A percentile compares a stretch with the other conserved stretches of the same genome.
phyloP scores from a whole-genome alignment of 2,888 invertebrate genomes.

The Heliothis peltigera region DNA sequence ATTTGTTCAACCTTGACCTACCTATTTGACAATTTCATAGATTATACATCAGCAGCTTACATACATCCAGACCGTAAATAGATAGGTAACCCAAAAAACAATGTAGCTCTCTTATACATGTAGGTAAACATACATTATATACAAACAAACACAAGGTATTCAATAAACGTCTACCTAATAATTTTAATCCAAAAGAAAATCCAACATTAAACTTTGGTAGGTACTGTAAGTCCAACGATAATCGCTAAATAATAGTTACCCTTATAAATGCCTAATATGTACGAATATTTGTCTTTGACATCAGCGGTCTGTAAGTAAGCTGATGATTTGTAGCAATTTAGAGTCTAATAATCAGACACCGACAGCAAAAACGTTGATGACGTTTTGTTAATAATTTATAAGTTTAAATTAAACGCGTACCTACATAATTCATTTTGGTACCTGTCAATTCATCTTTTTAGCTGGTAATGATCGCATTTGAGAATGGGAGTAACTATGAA shows the following conservation, averaged over 20 bases:
- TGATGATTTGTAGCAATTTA: conserved; percentile 42
- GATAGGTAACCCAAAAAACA: no score
- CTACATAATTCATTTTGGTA: conserved; percentile 22
- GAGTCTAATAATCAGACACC: conserved; percentile 27
- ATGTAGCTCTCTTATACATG: no score
- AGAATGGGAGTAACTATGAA: conserved; percentile 22
- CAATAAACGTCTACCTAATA: no score
- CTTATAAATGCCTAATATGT: conserved; percentile 3
- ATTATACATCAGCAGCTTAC: no score
- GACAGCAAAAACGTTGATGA: conserved; percentile 54
- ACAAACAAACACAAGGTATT: no score
- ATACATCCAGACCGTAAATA: no score
- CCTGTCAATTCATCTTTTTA: conserved; percentile 22
- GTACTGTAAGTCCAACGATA: conserved; percentile 1
- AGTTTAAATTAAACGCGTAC: conserved; percentile 16
- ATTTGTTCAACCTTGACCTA: no score
- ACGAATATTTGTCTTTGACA: conserved; percentile 29
- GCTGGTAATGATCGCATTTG: conserved; percentile 21
- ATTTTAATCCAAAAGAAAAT: neutral
- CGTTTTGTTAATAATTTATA: conserved; percentile 33
- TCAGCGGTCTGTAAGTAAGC: conserved; percentile 12
- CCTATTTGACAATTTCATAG: no score
- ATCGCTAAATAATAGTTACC: conserved; percentile 23
- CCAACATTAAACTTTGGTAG: conserved; percentile 12
- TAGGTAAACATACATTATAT: no score